phyloP scores from a whole-genome alignment of 1,140 invertebrate species.

The Leptoteleia sp. region DNA sequence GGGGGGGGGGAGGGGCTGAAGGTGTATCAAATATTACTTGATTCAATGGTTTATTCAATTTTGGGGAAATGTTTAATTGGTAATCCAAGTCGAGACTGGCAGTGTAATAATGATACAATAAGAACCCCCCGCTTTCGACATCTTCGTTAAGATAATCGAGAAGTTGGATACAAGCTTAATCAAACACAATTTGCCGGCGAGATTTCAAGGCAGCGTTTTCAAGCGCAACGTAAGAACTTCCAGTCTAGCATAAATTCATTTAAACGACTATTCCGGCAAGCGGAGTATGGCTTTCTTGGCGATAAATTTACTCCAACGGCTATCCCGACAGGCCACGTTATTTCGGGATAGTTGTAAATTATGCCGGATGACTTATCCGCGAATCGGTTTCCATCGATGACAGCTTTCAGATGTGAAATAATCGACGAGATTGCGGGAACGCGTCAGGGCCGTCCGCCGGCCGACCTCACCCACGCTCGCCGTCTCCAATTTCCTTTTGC shows the following conservation, averaged over 20 bases:
- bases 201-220: constrained; percentile 51
- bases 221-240: constrained; percentile 54
- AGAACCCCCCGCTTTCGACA: too few relatives aligned
- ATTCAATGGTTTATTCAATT: too few relatives aligned
- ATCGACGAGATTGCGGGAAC: not conserved
- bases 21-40: too few relatives aligned
- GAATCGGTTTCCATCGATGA: constrained; percentile 46
- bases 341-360: constrained; percentile 71
- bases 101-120: too few relatives aligned
- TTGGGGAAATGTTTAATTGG: too few relatives aligned
- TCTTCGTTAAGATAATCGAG: constrained; percentile 53
- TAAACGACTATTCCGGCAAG: constrained; percentile 67
- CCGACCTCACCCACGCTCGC: too few relatives aligned
- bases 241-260: constrained; percentile 69
- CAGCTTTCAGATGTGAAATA: constrained; percentile 13
- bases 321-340: constrained; percentile 63
- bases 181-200: constrained; percentile 58
- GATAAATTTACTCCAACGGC: constrained; percentile 68
- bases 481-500: too few relatives aligned
- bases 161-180: constrained; percentile 62
- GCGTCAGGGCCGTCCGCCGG: too few relatives aligned
- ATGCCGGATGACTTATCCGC: constrained; percentile 61
- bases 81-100: too few relatives aligned
- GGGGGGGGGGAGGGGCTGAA: too few relatives aligned
- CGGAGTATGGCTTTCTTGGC: constrained; percentile 60